Evolutionary conservation across 2,888 invertebrate species (phyloP).

Genomic region (Euzetes globulus): DNA sequence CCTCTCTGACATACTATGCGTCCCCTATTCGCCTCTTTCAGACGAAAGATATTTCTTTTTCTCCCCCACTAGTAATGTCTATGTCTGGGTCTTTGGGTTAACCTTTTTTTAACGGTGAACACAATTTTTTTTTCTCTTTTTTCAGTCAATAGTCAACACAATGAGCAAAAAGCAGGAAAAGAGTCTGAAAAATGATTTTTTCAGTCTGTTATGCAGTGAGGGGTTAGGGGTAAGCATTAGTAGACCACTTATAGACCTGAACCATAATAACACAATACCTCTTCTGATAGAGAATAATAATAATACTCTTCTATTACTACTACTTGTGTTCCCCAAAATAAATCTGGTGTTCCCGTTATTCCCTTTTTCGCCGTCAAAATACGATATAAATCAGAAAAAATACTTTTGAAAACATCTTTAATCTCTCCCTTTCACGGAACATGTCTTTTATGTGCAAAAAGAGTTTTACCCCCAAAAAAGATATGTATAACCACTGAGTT

Average conservation of each 20-base stretch:
- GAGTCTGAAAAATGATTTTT: conserved; percentile 1
- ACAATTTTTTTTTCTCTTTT: not conserved
- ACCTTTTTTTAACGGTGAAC: conserved; percentile 22
- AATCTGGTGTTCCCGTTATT: not conserved
- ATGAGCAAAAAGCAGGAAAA: not conserved
- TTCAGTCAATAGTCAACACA: not conserved
- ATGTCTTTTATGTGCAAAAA: too few relatives aligned
- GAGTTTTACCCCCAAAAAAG: too few relatives aligned
- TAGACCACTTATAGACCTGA: not conserved
- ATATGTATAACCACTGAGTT: too few relatives aligned
- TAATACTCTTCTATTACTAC: too few relatives aligned
- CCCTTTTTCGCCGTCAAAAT: too few relatives aligned
- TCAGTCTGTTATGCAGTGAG: not conserved
- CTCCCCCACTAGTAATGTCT: not conserved
- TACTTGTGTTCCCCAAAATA: too few relatives aligned
- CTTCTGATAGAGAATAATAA: too few relatives aligned
- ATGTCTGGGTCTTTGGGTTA: conserved; percentile 22
- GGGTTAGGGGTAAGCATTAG: not conserved
- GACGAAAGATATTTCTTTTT: not conserved
- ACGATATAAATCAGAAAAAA: too few relatives aligned
- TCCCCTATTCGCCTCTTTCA: not conserved
- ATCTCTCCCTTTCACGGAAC: too few relatives aligned
- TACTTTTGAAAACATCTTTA: too few relatives aligned
- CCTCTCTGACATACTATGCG: not conserved
- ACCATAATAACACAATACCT: not conserved